Conservation (phyloP, 2,113 vertebrate genomes). For the Bujurquina vittata region DNA sequence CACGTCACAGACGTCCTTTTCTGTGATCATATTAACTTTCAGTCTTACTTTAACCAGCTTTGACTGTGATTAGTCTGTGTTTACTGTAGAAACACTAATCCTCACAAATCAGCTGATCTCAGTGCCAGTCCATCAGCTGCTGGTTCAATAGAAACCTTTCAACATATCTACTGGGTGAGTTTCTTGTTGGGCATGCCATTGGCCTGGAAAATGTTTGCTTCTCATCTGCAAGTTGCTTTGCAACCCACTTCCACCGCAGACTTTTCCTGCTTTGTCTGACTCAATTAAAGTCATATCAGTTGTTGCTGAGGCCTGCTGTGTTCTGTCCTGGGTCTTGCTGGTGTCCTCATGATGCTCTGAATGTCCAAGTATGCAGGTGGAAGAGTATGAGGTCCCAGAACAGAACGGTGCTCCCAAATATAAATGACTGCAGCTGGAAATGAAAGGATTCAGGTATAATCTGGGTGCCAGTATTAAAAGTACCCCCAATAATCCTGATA, state of each 20-base stretch:
- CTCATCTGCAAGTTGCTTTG: background rate
- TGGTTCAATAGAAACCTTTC: too few relatives aligned
- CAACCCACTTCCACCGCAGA: background rate
- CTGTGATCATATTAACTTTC: background rate
- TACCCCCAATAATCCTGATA: background rate
- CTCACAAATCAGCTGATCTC: background rate
- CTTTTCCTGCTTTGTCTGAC: background rate
- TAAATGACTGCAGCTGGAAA: background rate
- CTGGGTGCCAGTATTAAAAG: background rate
- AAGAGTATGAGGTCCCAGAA: background rate
- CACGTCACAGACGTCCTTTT: background rate
- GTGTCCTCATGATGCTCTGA: background rate
- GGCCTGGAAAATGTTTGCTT: background rate
- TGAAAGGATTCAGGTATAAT: accelerated
- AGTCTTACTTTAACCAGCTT: background rate
- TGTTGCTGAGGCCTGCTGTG: background rate
- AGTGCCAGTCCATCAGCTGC: background rate
- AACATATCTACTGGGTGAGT: accelerated
- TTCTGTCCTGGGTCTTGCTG: background rate
- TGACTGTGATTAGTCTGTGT: too few relatives aligned
- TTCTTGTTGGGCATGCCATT: accelerated
- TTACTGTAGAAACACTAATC: too few relatives aligned
- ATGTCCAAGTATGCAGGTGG: accelerated
- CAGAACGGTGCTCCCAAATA: accelerated
- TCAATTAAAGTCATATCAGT: background rate